Base-by-base conservation (phyloP, 2,888 invertebrate species). In the Myathropa florea region DNA sequence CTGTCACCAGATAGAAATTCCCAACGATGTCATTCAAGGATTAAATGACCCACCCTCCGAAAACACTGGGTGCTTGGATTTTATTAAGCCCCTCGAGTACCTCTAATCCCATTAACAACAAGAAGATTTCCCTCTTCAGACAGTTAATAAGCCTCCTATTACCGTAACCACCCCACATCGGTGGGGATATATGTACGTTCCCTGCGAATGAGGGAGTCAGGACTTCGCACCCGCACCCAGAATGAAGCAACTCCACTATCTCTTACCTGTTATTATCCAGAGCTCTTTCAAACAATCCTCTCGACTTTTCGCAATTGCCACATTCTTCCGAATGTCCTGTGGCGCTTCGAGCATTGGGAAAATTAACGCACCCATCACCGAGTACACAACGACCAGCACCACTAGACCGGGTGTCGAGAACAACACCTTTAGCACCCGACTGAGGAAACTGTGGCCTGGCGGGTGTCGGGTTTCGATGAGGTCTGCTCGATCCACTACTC, bases 181-280 rank as follows among this genome's bases (percentile, higher is more conserved):
- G 4, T 28, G 21, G n/a, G 65, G 4, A 36, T 39, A 33, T 12
- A 33, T 33, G 33, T 10, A 2, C 33, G 12, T 33, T 33, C 33
- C 33, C 7, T 2, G 0, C 12, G n/a, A n/a, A n/a, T n/a, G n/a
- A n/a, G n/a, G n/a, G n/a, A n/a, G n/a, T n/a, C n/a, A n/a, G n/a
- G n/a, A 3, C 4, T 53, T 53, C 14, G 3, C 3, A 46, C n/a
- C 12, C 12, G n/a, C 18, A 3, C 14, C n/a, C 21, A 18, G 18
- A n/a, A n/a, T n/a, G n/a, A n/a, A n/a, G n/a, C 10, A 0, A 14
- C 46, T 53, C 4, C 24, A 1, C 9, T 6, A 28, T 9, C 68
- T 86, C 94, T 93, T 90, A 96, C 96, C 96, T 94, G 96, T 96
- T 89, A 96, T 96, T 88, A 95, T 95, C 96, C 96, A 96, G 14